Conservation (phyloP, 92 coral and sea anemone species). For the Phenganax subtilis region DNA sequence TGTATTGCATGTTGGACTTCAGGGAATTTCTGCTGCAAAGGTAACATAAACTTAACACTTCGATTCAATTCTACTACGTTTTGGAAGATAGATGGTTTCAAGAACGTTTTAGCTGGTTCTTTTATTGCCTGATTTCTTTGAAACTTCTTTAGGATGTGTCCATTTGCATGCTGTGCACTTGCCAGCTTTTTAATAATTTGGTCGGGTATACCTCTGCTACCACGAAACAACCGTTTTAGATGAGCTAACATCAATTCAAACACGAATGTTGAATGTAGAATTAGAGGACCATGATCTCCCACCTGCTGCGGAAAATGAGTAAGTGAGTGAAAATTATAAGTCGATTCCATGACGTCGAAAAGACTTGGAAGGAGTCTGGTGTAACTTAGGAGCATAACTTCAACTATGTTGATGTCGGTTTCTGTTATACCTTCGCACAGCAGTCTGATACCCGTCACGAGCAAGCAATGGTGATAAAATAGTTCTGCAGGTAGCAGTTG, state of each 20-base stretch:
- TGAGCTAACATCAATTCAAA: conserved; percentile 64
- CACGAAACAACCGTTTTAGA: conserved; percentile 63
- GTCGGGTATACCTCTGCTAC: conserved; percentile 62
- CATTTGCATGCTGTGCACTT: conserved; percentile 51
- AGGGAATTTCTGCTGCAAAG: conserved; percentile 10
- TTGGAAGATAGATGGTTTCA: conserved; percentile 24
- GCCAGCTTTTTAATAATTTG: conserved; percentile 60
- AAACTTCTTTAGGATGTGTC: conserved; percentile 28
- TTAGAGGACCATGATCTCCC: conserved; percentile 56
- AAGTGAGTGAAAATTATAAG: conserved; percentile 53
- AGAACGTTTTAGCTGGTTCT: conserved; percentile 40
- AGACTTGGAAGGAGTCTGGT: conserved; percentile 52
- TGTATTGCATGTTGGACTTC: conserved; percentile 13
- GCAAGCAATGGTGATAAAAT: conserved; percentile 56
- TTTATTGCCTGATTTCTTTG: conserved; percentile 39
- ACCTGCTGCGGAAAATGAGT: conserved; percentile 59
- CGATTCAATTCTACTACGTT: conserved; percentile 38
- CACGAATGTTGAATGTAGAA: conserved; percentile 57
- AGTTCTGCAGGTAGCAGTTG: conserved; percentile 45
- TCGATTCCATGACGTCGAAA: conserved; percentile 42
- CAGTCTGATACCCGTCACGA: conserved; percentile 54
- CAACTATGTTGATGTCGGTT: conserved; percentile 51
- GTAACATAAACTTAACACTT: conserved; percentile 45
- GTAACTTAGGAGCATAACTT: conserved; percentile 52
- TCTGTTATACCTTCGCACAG: conserved; percentile 56